Conservation (phyloP, 2,797 vertebrate species). For the Microctenopoma stevenorrisi region DNA sequence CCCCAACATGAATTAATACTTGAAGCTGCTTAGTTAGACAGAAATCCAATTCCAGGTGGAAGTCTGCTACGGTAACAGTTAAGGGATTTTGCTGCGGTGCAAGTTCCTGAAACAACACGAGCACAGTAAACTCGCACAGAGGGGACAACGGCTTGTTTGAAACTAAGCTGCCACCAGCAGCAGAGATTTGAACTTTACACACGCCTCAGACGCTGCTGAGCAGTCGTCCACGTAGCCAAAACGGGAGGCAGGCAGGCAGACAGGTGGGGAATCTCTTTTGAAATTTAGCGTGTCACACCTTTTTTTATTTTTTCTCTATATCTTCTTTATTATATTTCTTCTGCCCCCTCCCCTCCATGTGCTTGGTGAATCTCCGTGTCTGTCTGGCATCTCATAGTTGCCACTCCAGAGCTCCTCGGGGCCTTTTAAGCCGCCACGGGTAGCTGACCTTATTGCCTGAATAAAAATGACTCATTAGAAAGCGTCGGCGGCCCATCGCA, state of each 20-base stretch:
- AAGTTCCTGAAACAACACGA: constrained; percentile 32
- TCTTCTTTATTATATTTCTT: constrained; percentile 32
- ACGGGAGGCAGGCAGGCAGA: constrained; percentile 40
- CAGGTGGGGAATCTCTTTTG: constrained; percentile 53
- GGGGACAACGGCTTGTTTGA: constrained; percentile 55
- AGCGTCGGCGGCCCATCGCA: constrained; percentile 59
- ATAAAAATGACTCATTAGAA: constrained; percentile 82
- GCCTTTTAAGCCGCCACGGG: constrained; percentile 79
- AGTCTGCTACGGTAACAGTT: constrained; percentile 5
- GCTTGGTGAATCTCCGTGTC: constrained; percentile 31
- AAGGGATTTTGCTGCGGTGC: constrained; percentile 33
- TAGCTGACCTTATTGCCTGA: constrained; percentile 82
- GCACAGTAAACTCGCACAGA: constrained; percentile 14
- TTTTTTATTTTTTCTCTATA: constrained; percentile 19
- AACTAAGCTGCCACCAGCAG: constrained; percentile 56
- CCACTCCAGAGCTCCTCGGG: constrained; percentile 75
- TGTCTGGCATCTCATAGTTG: constrained; percentile 67
- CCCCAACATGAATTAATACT: constrained; percentile 30
- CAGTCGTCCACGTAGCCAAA: constrained; percentile 35
- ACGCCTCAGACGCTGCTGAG: constrained; percentile 74
- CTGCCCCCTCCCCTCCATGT: constrained; percentile 35
- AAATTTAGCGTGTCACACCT: constrained; percentile 52
- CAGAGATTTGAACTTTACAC: constrained; percentile 77
- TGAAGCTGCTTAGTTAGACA: constrained; percentile 39
- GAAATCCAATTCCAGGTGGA: constrained; percentile 48